Percentiles rank a stretch among this genome's conserved stretches.
phyloP scores from a whole-genome alignment of 2,113 vertebrate genomes.

The Vulpes ferrilata region DNA sequence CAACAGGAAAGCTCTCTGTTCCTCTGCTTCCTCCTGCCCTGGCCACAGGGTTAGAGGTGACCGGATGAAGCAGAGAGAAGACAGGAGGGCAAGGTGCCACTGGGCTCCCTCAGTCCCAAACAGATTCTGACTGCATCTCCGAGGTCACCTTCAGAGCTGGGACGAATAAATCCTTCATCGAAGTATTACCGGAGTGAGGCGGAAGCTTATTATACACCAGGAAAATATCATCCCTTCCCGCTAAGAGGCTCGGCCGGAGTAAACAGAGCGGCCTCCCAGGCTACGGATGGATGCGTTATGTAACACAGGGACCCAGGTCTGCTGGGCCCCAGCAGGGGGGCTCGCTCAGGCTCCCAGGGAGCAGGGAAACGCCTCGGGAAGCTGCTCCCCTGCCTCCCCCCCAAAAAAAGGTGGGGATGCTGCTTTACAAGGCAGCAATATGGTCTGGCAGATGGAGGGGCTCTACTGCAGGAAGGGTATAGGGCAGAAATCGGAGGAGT shows the following conservation, averaged over 20 bases:
- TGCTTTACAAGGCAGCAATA: constrained; percentile 55
- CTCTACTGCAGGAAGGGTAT: background rate
- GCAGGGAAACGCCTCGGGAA: background rate
- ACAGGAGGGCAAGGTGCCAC: background rate
- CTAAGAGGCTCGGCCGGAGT: background rate
- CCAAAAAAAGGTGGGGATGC: background rate
- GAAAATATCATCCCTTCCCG: background rate
- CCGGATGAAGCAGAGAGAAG: background rate
- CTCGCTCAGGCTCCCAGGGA: background rate
- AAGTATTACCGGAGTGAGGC: background rate
- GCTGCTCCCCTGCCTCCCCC: background rate
- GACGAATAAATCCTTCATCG: background rate
- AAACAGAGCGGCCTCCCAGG: background rate
- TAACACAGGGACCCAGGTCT: background rate
- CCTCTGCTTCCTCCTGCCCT: background rate
- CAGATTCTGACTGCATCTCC: background rate
- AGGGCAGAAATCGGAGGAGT: constrained; percentile 52
- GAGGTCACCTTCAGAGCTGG: background rate
- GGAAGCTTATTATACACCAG: background rate
- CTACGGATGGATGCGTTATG: background rate
- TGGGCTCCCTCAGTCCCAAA: background rate
- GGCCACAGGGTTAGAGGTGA: background rate
- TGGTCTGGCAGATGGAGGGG: constrained; percentile 64
- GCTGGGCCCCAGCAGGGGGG: background rate
- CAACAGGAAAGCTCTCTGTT: background rate